A percentile compares a stretch with the other conserved stretches of the same genome.
Conservation (phyloP, 1,140 invertebrate genomes). For the Cryptotermes secundus region DNA sequence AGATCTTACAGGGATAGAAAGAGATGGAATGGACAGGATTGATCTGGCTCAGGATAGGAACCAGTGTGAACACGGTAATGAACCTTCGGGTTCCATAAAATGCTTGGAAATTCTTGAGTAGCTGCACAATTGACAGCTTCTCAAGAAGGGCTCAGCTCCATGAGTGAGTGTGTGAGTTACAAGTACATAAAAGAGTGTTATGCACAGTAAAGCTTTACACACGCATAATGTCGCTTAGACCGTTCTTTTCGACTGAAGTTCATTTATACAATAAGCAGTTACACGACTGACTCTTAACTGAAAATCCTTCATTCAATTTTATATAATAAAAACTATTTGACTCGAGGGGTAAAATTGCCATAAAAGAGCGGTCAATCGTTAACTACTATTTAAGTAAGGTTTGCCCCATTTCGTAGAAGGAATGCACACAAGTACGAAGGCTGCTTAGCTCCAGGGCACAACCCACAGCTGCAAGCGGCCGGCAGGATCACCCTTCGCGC, state of each 20-base stretch:
- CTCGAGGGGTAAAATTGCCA: background rate
- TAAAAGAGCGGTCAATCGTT: background rate
- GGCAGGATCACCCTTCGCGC: too few species aligned
- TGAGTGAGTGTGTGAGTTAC: too few species aligned
- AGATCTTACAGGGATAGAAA: too few species aligned
- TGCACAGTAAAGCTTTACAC: too few species aligned
- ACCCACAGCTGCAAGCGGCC: background rate
- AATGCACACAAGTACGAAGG: background rate
- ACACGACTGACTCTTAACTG: background rate
- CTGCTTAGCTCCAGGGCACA: background rate
- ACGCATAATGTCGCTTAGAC: background rate
- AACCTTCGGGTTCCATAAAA: too few species aligned
- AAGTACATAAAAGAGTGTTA: too few species aligned
- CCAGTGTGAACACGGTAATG: too few species aligned
- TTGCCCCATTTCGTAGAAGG: background rate
- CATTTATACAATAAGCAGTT: background rate
- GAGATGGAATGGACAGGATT: too few species aligned
- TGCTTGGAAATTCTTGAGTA: too few species aligned
- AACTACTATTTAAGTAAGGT: background rate
- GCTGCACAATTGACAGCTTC: too few species aligned
- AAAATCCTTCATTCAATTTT: background rate
- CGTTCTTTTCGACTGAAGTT: background rate
- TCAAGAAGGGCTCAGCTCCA: too few species aligned
- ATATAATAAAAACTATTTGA: background rate
- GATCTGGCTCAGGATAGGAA: too few species aligned